These are phyloP conservation scores for Barbus barbus DNA, from an alignment of 2,113 vertebrate genomes.

Conservation along the genomic window DNA sequence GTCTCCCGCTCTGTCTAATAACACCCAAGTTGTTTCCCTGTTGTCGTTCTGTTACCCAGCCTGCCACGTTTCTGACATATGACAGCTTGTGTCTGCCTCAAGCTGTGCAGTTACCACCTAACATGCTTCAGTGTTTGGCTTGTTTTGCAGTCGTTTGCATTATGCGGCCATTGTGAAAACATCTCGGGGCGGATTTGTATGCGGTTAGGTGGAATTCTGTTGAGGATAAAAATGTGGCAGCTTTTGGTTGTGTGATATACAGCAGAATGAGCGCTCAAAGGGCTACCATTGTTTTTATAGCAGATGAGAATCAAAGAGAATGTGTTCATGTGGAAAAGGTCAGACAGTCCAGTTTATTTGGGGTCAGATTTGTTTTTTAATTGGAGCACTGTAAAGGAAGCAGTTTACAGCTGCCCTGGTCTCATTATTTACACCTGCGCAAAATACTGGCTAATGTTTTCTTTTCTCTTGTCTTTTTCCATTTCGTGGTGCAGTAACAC, in stretches of 20 bases:
- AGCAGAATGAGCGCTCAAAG: neutral
- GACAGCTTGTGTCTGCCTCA: slow-evolving; percentile 20
- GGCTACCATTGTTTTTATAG: slow-evolving; percentile 12
- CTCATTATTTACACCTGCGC: no score
- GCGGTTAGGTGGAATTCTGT: slow-evolving; percentile 19
- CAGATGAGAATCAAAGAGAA: slow-evolving; percentile 23
- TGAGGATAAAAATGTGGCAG: slow-evolving; percentile 5
- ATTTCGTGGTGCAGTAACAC: neutral
- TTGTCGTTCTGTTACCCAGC: slow-evolving; percentile 16
- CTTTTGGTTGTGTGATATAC: neutral
- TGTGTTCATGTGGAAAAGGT: slow-evolving; percentile 44
- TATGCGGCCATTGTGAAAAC: neutral
- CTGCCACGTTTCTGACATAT: slow-evolving; percentile 23
- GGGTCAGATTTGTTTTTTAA: slow-evolving; percentile 63
- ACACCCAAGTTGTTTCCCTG: slow-evolving; percentile 9
- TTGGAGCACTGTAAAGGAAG: slow-evolving; percentile 60
- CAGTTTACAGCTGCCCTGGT: slow-evolving; percentile 30
- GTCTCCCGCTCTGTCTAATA: neutral
- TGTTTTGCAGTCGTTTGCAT: slow-evolving; percentile 34
- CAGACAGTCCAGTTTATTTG: slow-evolving; percentile 60
- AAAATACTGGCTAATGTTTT: neutral
- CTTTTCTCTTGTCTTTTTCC: neutral
- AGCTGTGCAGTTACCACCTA: slow-evolving; percentile 8
- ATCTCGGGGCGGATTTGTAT: slow-evolving; percentile 4
- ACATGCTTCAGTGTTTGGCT: slow-evolving; percentile 4